These are phyloP conservation scores for Spisula subtruncata DNA, from an alignment of 2,888 invertebrate genomes.

Conservation along the genomic window DNA sequence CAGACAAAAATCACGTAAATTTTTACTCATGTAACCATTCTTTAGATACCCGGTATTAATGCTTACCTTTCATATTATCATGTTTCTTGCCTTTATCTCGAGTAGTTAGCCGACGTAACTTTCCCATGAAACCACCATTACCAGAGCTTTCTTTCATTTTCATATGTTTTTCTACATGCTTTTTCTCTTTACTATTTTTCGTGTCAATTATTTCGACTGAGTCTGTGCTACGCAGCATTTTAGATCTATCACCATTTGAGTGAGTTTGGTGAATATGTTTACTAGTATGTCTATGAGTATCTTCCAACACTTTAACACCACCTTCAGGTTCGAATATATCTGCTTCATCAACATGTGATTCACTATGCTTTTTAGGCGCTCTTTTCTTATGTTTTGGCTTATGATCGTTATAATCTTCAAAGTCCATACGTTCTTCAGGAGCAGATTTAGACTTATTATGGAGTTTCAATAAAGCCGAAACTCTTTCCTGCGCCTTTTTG, in stretches of 20 bases:
- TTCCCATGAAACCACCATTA: constrained; percentile 60
- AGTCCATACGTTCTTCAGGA: constrained; percentile 20
- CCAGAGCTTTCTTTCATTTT: constrained; percentile 73
- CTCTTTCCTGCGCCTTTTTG: constrained; percentile 77
- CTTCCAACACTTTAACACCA: constrained; percentile 51
- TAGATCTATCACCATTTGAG: constrained; percentile 25
- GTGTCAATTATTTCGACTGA: constrained; percentile 48
- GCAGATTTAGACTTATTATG: constrained; percentile 30
- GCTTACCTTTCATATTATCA: constrained; percentile 54
- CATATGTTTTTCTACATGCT: constrained; percentile 70
- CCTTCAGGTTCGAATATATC: constrained; percentile 38
- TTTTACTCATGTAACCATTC: too few species aligned
- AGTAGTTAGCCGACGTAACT: constrained; percentile 56
- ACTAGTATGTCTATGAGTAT: constrained; percentile 58
- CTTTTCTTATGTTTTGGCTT: constrained; percentile 39
- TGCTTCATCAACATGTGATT: constrained; percentile 39
- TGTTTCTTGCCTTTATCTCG: constrained; percentile 54
- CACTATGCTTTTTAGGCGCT: constrained; percentile 43
- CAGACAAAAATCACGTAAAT: too few species aligned
- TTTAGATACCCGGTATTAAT: too few species aligned
- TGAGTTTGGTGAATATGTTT: constrained; percentile 66
- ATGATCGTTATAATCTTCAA: constrained; percentile 12
- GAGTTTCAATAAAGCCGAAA: constrained; percentile 68
- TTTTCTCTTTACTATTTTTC: constrained; percentile 49
- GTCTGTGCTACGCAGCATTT: constrained; percentile 56